phyloP scores from a whole-genome alignment of 2,113 vertebrate species.

The Actinemys pallida region DNA sequence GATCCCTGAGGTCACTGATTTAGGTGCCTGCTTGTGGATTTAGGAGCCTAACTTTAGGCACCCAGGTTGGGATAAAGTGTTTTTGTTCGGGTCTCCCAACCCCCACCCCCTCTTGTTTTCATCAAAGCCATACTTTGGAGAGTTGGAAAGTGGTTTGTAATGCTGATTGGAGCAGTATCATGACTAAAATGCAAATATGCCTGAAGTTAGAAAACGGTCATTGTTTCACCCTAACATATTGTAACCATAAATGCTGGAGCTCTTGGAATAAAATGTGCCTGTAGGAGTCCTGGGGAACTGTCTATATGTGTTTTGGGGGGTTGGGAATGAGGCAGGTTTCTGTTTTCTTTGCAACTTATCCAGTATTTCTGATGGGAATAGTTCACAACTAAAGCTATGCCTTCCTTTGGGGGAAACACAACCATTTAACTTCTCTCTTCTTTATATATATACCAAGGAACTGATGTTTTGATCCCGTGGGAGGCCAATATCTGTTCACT shows the following conservation, averaged over 20 bases:
- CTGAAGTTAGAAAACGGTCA: not conserved
- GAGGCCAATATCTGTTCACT: conserved; percentile 13
- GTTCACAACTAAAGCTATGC: conserved; percentile 23
- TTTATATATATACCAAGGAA: not conserved
- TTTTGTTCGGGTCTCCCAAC: not conserved
- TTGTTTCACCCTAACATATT: not conserved
- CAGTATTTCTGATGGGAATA: conserved; percentile 43
- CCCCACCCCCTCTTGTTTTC: not conserved
- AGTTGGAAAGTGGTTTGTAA: not conserved
- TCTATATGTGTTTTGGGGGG: not conserved
- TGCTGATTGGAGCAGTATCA: not conserved
- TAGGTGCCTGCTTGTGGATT: not conserved
- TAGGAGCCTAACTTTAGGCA: not conserved
- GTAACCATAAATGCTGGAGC: not conserved
- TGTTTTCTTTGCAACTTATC: conserved; percentile 3
- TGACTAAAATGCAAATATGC: conserved; percentile 7
- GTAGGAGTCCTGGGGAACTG: not conserved
- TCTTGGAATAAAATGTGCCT: not conserved
- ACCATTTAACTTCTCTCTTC: conserved; percentile 49
- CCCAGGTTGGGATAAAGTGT: not conserved
- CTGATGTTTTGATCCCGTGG: conserved; percentile 39
- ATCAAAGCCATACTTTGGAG: not conserved
- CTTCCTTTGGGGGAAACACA: conserved; percentile 35
- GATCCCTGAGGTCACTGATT: not conserved
- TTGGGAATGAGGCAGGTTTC: not conserved